A percentile compares a stretch with the other conserved stretches of the same genome.
These are phyloP conservation scores for Aptenodytes patagonicus DNA, from an alignment of 2,113 vertebrate genomes.

Conservation along the genomic window DNA sequence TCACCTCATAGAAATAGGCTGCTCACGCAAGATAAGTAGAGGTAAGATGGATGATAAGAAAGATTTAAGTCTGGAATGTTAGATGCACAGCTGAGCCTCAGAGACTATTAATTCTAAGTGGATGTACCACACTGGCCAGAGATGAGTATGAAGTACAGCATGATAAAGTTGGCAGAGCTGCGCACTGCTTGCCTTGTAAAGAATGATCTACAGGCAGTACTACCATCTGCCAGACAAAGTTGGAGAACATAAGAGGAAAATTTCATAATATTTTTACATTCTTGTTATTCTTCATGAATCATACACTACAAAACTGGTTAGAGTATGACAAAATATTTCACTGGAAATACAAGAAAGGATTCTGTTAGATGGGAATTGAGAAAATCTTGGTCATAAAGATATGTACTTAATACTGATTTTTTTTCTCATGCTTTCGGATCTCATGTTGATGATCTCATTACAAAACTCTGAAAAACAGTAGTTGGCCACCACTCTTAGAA, in stretches of 20 bases:
- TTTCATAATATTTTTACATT: not conserved
- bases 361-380: not conserved
- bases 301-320: not conserved
- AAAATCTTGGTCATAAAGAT: not conserved
- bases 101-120: not conserved
- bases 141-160: not conserved
- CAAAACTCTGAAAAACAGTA: not conserved
- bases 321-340: not conserved
- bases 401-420: not conserved
- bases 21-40: not conserved
- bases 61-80: not conserved
- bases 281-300: not conserved
- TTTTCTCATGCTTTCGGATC: not conserved
- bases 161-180: not conserved
- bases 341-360: not conserved
- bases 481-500: not conserved
- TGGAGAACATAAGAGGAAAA: not conserved
- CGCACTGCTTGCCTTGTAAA: not conserved
- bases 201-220: constrained; percentile 3
- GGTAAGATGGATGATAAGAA: not conserved
- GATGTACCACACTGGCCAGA: not conserved
- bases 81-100: not conserved
- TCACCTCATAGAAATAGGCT: not conserved
- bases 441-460: not conserved
- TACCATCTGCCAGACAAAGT: not conserved